Evolutionary conservation across 2,888 invertebrate species (phyloP), one percentile per base, ranked within the genome.

Genomic region (Blera fallax): DNA sequence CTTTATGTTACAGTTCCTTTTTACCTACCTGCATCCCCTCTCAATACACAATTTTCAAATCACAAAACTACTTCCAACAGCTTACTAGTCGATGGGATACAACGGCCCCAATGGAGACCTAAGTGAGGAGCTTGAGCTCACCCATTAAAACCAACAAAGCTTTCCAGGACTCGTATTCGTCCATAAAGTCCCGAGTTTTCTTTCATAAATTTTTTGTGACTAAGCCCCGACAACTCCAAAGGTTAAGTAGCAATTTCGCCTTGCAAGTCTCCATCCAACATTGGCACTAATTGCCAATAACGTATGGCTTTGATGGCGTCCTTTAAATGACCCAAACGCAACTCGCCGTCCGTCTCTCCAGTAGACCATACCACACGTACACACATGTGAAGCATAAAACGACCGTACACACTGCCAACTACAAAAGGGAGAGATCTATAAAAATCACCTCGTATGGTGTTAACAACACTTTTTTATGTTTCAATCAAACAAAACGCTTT

Each of bases 251-350:
- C 24, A 24, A 24, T 3, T 24, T 10, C 32, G 29, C 8, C 32
- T n/a, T 56, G 3, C 3, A 1, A 34, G 37, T 21, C 37, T 21
- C 32, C 54, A 52, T 24, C 24, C 11, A 24, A n/a, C 24, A 21
- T 21, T 48, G 10, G 4, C 65, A 50, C 65, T 65, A 65, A 65
- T 50, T 65, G 48, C 18, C 62, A 45, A 64, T 45, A 64, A 64
- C 27, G 21, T 50, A 50, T 3, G 34, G 34, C 48, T 10, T 50
- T 34, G 65, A 50, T 65, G 48, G 48, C 32, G 16, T 48, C 50
- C 34, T 14, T 24, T 34, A 34, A 50, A 65, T 65, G 34, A 48
- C 32, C 18, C 34, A 65, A 65, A n/a, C 14, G 34, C 21, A 50
- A 65, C 50, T 14, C 32, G 11, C 16, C 34, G n/a, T 32, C 43